A percentile compares a stretch with the other conserved stretches of the same genome.
phyloP scores from a whole-genome alignment of 2,888 invertebrate species.

The Stenotaenia linearis region DNA sequence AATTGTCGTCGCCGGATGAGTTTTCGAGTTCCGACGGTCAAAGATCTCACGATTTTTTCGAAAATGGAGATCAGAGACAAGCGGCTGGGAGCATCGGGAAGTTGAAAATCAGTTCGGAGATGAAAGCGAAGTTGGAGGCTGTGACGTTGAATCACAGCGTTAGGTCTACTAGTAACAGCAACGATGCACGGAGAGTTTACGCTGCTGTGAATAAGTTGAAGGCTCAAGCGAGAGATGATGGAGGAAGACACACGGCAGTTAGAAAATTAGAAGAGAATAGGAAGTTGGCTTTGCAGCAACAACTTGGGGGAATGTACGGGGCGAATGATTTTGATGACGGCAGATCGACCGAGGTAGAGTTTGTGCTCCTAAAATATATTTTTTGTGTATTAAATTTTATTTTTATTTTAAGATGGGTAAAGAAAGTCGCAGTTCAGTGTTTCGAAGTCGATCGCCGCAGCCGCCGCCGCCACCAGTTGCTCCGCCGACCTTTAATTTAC shows the following conservation, averaged over 20 bases:
- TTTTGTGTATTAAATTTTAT: background rate
- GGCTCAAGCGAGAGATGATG: constrained; percentile 34
- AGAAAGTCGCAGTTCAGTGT: constrained; percentile 42
- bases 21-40: background rate
- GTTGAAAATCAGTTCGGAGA: constrained; percentile 81
- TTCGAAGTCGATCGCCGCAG: constrained; percentile 55
- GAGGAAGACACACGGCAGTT: constrained; percentile 51
- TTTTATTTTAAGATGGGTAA: constrained; percentile 50
- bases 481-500: constrained; percentile 36
- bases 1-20: background rate
- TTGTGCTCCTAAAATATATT: too few species aligned
- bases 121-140: constrained; percentile 75
- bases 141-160: constrained; percentile 85
- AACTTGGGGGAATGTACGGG: constrained; percentile 55
- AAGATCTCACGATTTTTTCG: background rate
- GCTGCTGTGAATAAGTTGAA: constrained; percentile 36
- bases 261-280: constrained; percentile 79
- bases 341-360: background rate
- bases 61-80: constrained; percentile 59
- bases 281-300: constrained; percentile 76
- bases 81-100: constrained; percentile 85
- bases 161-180: constrained; percentile 49
- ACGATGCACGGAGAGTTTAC: constrained; percentile 35
- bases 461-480: constrained; percentile 50
- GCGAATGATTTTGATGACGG: constrained; percentile 21